phyloP scores from a whole-genome alignment of 2,888 invertebrate genomes.

The Mactromeris polynyma region DNA sequence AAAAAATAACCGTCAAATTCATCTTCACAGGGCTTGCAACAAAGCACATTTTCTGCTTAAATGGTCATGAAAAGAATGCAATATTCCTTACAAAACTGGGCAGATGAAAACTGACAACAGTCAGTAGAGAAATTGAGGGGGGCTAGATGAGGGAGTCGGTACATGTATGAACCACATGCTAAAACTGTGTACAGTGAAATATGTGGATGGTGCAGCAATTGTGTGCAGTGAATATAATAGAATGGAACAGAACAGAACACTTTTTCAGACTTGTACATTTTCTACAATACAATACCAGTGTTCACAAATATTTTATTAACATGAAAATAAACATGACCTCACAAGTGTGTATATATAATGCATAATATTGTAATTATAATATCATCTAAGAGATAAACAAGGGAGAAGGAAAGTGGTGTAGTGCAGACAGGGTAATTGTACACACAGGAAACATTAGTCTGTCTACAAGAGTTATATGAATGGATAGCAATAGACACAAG shows the following conservation, averaged over 20 bases:
- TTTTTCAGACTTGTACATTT: too few species aligned
- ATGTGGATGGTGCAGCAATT: too few species aligned
- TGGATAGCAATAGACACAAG: neutral
- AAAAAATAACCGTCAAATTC: neutral
- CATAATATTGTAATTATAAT: too few species aligned
- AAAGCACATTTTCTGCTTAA: slow-evolving; percentile 19
- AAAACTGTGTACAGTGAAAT: too few species aligned
- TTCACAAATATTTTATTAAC: too few species aligned
- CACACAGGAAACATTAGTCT: neutral
- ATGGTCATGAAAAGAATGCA: slow-evolving; percentile 14
- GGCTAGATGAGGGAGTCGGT: neutral
- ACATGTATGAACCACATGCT: too few species aligned
- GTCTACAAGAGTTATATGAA: neutral
- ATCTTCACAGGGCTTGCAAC: neutral
- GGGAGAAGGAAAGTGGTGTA: neutral
- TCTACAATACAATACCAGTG: too few species aligned
- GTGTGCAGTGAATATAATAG: too few species aligned
- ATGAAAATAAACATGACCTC: too few species aligned
- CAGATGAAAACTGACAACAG: neutral
- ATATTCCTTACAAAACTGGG: neutral
- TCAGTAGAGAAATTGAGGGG: neutral
- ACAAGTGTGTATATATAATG: too few species aligned
- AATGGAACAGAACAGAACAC: too few species aligned
- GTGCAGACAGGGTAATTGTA: neutral
- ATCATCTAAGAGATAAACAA: too few species aligned